Base-by-base conservation (phyloP, 2,888 invertebrate species). In the Nemapogon koenigi region DNA sequence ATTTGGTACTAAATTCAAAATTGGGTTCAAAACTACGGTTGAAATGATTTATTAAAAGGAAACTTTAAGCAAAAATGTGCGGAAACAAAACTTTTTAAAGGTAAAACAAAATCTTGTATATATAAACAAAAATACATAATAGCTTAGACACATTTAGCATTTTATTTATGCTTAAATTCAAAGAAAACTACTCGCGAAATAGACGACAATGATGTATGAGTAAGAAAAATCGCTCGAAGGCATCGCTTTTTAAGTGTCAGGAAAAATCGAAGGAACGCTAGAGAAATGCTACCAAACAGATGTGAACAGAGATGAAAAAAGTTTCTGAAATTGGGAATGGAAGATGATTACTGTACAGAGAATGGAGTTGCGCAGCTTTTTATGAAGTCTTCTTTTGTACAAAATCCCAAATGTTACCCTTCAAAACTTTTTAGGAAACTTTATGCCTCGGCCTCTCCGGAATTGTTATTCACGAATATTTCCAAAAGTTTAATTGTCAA, bases 251-350 rank as follows among this genome's bases (percentile, higher is more conserved):
- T 44, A 55, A 54, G 44, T 49, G 50, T 50, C 47, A 53, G 45
- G 44, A 53, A 55, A n/a, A 62, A 68, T 65, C 59, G 62, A 65
- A 63, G 65, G 57, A 55, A 53, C 52, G 49, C 54, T 53, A 38
- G 32, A 49, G 52, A 53, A 53, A 60, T 60, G 56, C 57, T 53
- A 48, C 57, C 57, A 59, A 70, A 63, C 75, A 73, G 76, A 75
- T 75, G 73, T 64, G 69, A 62, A 71, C 66, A 67, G 60, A 75
- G 65, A 75, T 75, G 76, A 76, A 76, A 76, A 76, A 76, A 75
- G 68, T 76, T 75, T 62, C 51, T 51, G 57, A 63, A 64, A 71
- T 70, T 67, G 63, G 61, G 56, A 69, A 67, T 66, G 61, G 62
- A 50, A 63, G 67, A 76, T 73, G 70, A 75, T 76, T 73, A 73